A percentile compares a stretch with the other conserved stretches of the same genome.
These are phyloP conservation scores for Crocodylus rhombifer DNA, from an alignment of 2,797 vertebrate species.

Conservation along the genomic window DNA sequence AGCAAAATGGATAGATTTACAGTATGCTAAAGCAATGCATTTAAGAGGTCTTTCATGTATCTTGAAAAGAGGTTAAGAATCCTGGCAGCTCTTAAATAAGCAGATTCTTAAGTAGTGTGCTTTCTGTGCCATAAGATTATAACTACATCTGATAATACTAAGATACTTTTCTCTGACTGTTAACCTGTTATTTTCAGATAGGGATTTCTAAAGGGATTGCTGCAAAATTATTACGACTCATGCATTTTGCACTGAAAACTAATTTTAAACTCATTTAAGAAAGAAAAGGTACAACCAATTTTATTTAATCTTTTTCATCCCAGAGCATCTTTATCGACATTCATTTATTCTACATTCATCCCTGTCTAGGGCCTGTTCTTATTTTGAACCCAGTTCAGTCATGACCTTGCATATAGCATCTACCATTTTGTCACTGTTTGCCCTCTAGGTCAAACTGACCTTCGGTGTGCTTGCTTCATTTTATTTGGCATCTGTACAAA, in stretches of 20 bases:
- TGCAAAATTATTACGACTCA: not conserved
- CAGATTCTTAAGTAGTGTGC: slow-evolving; percentile 43
- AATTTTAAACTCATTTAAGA: not conserved
- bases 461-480: slow-evolving; percentile 53
- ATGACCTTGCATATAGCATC: slow-evolving; percentile 15
- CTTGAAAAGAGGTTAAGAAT: slow-evolving; percentile 63
- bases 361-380: too few species aligned
- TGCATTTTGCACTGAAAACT: not conserved
- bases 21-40: slow-evolving; percentile 65
- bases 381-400: not conserved
- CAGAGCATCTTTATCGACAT: slow-evolving; percentile 26
- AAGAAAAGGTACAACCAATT: not conserved
- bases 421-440: slow-evolving; percentile 57
- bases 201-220: not conserved
- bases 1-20: slow-evolving; percentile 77
- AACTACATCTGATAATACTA: not conserved
- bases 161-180: not conserved
- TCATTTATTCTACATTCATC: not conserved
- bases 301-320: slow-evolving; percentile 15
- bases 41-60: slow-evolving; percentile 69
- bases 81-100: slow-evolving; percentile 56
- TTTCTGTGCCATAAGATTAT: not conserved
- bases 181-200: not conserved
- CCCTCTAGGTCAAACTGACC: slow-evolving; percentile 53
- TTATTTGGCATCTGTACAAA: slow-evolving; percentile 17